phyloP scores from a whole-genome alignment of 2,797 vertebrate species.

The Aldrovandia affinis region DNA sequence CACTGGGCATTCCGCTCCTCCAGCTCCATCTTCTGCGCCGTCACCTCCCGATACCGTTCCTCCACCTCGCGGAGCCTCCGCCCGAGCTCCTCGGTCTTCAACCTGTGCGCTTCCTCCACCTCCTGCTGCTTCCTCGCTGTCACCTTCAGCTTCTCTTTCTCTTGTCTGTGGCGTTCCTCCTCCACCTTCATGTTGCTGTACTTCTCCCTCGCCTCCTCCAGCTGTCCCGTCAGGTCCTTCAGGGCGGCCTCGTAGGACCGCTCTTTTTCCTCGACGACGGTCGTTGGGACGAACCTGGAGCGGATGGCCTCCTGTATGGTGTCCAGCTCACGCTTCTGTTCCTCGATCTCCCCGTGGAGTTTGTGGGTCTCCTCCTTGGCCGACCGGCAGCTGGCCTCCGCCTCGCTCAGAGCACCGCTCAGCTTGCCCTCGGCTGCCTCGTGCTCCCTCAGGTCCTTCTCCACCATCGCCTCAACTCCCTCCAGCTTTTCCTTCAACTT shows the following conservation, averaged over 20 bases:
- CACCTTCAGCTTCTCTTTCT: conserved; percentile 75
- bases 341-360: conserved; percentile 83
- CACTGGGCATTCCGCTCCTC: conserved; percentile 69
- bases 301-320: conserved; percentile 90
- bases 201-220: conserved; percentile 72
- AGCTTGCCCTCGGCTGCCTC: conserved; percentile 61
- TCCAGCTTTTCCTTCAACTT: conserved; percentile 75
- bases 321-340: conserved; percentile 89
- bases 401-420: conserved; percentile 62
- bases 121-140: conserved; percentile 71
- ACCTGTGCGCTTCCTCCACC: conserved; percentile 66
- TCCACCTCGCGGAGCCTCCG: conserved; percentile 71
- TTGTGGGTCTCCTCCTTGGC: conserved; percentile 77
- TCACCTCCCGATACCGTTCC: conserved; percentile 63
- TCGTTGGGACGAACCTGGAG: conserved; percentile 82
- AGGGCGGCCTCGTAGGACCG: conserved; percentile 69
- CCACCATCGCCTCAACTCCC: conserved; percentile 67
- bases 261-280: conserved; percentile 80
- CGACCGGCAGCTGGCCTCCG: conserved; percentile 63
- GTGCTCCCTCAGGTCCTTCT: conserved; percentile 73
- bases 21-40: conserved; percentile 66
- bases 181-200: conserved; percentile 66
- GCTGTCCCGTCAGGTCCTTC: conserved; percentile 71
- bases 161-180: conserved; percentile 59
- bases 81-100: conserved; percentile 69